Percentiles rank a stretch among this genome's conserved stretches.
phyloP scores from a whole-genome alignment of 2,797 vertebrate species.

The Danio aesculapii region DNA sequence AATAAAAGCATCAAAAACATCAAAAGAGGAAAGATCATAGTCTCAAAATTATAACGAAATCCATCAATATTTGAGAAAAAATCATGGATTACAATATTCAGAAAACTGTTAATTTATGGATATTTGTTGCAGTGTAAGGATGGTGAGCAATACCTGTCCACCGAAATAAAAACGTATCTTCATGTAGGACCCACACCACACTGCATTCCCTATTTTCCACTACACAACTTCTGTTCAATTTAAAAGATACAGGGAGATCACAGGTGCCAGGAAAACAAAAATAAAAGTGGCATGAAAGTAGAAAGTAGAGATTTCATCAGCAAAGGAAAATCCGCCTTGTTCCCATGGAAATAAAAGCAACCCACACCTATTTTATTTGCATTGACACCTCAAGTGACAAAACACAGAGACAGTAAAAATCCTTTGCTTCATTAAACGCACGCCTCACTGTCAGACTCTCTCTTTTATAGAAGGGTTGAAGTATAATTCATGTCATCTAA shows the following conservation, averaged over 20 bases:
- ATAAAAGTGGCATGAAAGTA: background rate
- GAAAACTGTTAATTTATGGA: background rate
- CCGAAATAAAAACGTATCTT: background rate
- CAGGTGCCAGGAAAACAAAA: background rate
- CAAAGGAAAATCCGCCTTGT: constrained; percentile 14
- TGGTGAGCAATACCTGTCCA: background rate
- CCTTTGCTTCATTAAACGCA: constrained; percentile 52
- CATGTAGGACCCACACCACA: background rate
- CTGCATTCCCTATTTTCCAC: constrained; percentile 4
- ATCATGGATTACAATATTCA: background rate
- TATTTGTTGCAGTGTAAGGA: background rate
- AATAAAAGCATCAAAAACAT: no score
- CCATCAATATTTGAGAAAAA: no score
- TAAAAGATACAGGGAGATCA: constrained; percentile 22
- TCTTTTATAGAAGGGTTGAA: constrained; percentile 42
- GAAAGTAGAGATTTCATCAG: constrained; percentile 26
- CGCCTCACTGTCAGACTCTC: constrained; percentile 33
- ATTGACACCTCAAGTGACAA: constrained; percentile 53
- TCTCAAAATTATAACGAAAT: no score
- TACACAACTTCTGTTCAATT: constrained; percentile 13
- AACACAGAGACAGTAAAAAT: constrained; percentile 52
- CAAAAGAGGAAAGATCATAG: no score
- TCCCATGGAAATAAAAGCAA: constrained; percentile 58
- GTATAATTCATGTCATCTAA: constrained; percentile 58
- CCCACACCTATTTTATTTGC: constrained; percentile 47